Base-by-base conservation (phyloP, 2,113 vertebrate species). In the Cyprinodon variegatus region DNA sequence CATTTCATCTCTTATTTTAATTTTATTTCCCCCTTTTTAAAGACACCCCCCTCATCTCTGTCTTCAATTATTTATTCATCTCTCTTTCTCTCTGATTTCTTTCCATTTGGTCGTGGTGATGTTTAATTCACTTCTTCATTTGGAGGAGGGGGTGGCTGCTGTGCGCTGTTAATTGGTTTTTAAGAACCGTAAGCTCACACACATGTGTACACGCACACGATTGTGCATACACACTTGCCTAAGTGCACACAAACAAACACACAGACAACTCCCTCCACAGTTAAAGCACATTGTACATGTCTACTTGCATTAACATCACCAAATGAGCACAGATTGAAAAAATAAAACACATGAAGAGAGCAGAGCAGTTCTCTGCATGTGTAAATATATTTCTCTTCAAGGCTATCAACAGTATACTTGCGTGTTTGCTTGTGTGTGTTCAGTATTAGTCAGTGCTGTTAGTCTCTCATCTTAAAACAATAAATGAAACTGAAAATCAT, bases 71-170 rank as follows among this genome's bases (percentile, higher is more conserved):
- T 93, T 93, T 87, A 92, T 89, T 77, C 75, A 29, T 82, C 83
- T 86, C 78, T 83, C 81, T 86, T 82, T 83, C 72, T 84, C 78
- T 89, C 86, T 85, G 85, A 93, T 90, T 91, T 86, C 83, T 78
- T 85, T 91, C 91, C 93, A 92, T 91, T 88, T 93, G 89, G 89
- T 90, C 79, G 72, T 38, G 76, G 61, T 81, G 88, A 91, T 90
- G 92, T 91, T 94, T 94, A 89, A 92, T 93, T 93, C 88, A 92
- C 89, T 83, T 90, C 83, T 85, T 91, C 86, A 83, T 91, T 90
- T 83, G 78, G 78, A 77, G 82, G 46, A 38, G 64, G 79, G 65
- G 46, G 63, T 37, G 43, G 74, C 84, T 85, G 85, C 83, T 85
- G 85, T 76, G 74, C 11, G 13, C 70, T 77, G 86, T 90, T 92